Base-by-base conservation (phyloP, 2,797 vertebrate species). In the Discoglossus pictus region DNA sequence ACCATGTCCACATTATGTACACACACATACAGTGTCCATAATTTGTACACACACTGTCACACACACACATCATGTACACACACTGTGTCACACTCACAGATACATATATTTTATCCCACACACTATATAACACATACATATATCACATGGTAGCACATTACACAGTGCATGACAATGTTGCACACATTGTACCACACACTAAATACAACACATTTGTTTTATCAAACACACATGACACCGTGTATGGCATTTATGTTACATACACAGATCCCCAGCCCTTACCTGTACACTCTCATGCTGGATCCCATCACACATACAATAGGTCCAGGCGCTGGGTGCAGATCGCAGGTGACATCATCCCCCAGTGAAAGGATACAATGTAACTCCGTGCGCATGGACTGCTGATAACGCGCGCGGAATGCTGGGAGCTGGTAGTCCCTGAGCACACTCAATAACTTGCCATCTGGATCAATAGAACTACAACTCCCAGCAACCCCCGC, bases 261-360 rank as follows among this genome's bases (percentile, higher is more conserved):
- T 66, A 76, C 78, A 73, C 71, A 73, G 54, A 71, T 74, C 59
- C 7, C 5, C 9, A 16, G 25, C 70, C 36, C 75, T 24, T 76
- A 73, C 74, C 73, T 76, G 76, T 64, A 63, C 73, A 67, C 72
- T 75, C 68, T 46, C 82, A 69, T 65, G 51, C 68, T 25, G 24
- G 15, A n/a, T 21, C 8, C 2, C 20, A 42, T 64, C 35, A n/a
- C 20, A 42, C 40, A 65, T 46, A 25, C 68, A 58, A 34, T 34
- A 38, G 61, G 53, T 6, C 23, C 18, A 46, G 59, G 50, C 59
- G 48, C 36, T 35, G 53, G 7, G 16, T 23, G 51, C 21, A 59
- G 76, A 71, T 70, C 74, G 78, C 68, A 81, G 81, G 87, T 94
- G 89, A 93, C 83, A 89, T 93, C 91, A 91, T 77, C 74, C 76